Percentiles rank a stretch among this genome's conserved stretches.
Evolutionary conservation across 2,888 invertebrate genomes (phyloP).

Genomic region (Steinernema scapterisci): DNA sequence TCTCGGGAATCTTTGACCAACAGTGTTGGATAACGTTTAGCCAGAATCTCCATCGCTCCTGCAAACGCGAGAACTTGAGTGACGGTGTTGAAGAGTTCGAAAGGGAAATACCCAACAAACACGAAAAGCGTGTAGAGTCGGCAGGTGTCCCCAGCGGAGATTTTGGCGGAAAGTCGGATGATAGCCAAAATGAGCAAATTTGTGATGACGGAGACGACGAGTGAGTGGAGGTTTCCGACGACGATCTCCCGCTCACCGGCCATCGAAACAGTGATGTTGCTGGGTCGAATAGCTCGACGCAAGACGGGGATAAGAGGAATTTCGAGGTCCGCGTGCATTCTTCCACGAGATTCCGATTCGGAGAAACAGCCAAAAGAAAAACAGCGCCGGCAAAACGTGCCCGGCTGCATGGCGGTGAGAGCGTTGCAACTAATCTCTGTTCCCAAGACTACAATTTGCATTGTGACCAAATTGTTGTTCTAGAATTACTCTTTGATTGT

Average conservation of each 20-base stretch:
- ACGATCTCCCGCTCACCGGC: not conserved
- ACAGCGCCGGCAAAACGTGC: not conserved
- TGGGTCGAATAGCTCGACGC: too few species aligned
- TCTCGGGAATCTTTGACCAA: not conserved
- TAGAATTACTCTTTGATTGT: too few species aligned
- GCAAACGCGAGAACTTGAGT: not conserved
- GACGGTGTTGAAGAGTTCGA: not conserved
- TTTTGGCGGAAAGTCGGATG: not conserved
- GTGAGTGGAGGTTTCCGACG: not conserved
- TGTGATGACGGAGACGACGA: conserved; percentile 20
- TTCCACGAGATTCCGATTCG: not conserved
- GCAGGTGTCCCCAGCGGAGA: not conserved
- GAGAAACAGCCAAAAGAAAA: not conserved
- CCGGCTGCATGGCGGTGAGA: not conserved
- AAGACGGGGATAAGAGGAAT: too few species aligned
- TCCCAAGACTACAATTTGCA: too few species aligned
- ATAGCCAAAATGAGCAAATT: not conserved
- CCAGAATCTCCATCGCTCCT: not conserved
- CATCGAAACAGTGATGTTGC: not conserved
- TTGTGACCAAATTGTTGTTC: too few species aligned
- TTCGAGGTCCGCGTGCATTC: not conserved
- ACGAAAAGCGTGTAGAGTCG: conserved; percentile 22
- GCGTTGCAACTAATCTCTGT: not conserved
- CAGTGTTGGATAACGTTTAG: not conserved
- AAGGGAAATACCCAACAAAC: conserved; percentile 6